Base-by-base conservation (phyloP, 1,140 invertebrate genomes). In the Eulimnadia texana region DNA sequence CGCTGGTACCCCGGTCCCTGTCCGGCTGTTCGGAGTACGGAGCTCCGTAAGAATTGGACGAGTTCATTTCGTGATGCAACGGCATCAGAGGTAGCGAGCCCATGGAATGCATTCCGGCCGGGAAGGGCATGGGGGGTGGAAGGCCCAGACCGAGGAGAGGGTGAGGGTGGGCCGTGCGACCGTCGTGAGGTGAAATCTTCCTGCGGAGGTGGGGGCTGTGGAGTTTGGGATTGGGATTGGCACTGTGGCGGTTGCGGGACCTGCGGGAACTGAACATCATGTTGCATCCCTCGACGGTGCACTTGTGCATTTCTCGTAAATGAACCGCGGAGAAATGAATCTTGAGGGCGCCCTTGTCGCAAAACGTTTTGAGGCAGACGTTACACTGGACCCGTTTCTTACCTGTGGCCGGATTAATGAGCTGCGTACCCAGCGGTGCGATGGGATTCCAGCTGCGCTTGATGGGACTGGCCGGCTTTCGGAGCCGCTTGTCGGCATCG, bases 241-340 rank as follows among this genome's bases (percentile, higher is more conserved):
- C 93, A 72, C 89, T 93, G 72, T 99, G 96, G 1, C 96, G 80
- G 71, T 99, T 99, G 27, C 95, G 78, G 22, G 92, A 96, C 62
- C 96, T 78, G 64, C 95, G 79, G 13, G 93, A 97, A 72, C 93
- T 97, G 72, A 99, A 99, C 90, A 97, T 96, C 91, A 98, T 98
- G 71, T 90, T 97, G 75, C 96, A 99, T 0, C 96, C 95, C 68
- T 93, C 88, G 0, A 99, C 93, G 0, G 94, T 97, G 72, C 96
- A 99, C 72, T 93, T 94, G 73, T 99, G 96, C 95, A 99, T 99
- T 77, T 99, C 97, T 20, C 92, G 82, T 60, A 99, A 73, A 74
- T 99, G 97, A 3, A 99, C 97, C 0, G 97, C 96, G 52, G 93
- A 98, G 71, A 98, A 99, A 71, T 99, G 97, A 23, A 99, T 99